Percentiles rank a stretch among this genome's conserved stretches.
These are phyloP conservation scores for Gadopsis bispinosus DNA, from an alignment of 2,797 vertebrate genomes.

Conservation along the genomic window DNA sequence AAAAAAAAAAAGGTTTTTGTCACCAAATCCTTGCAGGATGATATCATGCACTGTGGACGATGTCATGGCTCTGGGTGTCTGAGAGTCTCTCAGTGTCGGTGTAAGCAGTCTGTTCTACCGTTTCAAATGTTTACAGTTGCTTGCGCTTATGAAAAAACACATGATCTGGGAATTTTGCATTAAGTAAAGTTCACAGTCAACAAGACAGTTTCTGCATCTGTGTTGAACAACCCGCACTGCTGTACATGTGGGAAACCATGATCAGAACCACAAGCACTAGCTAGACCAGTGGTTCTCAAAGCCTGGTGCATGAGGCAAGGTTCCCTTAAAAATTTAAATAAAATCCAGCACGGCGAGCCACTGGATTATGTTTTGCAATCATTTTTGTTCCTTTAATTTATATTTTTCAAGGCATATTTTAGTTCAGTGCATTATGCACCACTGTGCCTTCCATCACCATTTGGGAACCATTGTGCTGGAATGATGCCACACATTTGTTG, in stretches of 20 bases:
- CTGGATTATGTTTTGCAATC: constrained; percentile 11
- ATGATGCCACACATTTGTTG: constrained; percentile 1
- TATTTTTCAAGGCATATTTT: neutral
- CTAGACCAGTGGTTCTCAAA: constrained; percentile 31
- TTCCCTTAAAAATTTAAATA: neutral
- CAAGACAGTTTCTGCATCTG: constrained; percentile 49
- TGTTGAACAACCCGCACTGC: constrained; percentile 37
- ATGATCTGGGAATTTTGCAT: constrained; percentile 74
- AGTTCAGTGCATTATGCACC: constrained; percentile 10
- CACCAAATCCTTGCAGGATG: constrained; percentile 52
- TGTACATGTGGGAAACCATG: constrained; percentile 5
- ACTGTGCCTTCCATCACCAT: constrained; percentile 2
- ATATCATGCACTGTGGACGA: constrained; percentile 68
- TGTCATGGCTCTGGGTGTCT: constrained; percentile 54
- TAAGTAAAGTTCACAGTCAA: constrained; percentile 79
- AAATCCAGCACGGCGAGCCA: neutral
- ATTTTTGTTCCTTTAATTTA: neutral
- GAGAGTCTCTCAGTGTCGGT: constrained; percentile 50
- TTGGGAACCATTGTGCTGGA: constrained; percentile 41
- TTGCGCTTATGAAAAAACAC: constrained; percentile 73
- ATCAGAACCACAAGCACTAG: neutral
- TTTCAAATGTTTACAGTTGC: constrained; percentile 83
- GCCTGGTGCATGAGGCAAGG: constrained; percentile 13
- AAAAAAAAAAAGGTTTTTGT: constrained; percentile 42
- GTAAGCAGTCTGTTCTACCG: constrained; percentile 74